Conservation (phyloP, 2,888 invertebrate species). For the Cephus sareptanus region DNA sequence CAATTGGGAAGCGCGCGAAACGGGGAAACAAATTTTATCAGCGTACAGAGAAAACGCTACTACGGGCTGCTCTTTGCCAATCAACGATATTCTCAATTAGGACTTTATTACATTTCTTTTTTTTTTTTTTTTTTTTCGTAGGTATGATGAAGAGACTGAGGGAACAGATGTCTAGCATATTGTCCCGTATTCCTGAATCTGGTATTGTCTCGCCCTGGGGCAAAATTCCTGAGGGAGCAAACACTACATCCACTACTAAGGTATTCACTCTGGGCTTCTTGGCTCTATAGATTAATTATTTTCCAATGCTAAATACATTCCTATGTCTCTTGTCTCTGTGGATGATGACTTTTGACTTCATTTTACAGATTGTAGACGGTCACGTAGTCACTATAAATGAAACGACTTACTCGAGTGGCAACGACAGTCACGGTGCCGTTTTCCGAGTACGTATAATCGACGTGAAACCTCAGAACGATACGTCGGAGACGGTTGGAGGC, state of each 20-base stretch:
- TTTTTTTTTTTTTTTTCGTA: conserved; percentile 33
- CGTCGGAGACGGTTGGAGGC: conserved; percentile 11
- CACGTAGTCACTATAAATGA: conserved; percentile 70
- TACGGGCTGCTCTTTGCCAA: not conserved
- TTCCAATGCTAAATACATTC: not conserved
- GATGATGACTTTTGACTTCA: conserved; percentile 1
- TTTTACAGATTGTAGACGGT: conserved; percentile 67
- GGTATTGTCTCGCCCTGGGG: conserved; percentile 35
- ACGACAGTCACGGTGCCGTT: conserved; percentile 58
- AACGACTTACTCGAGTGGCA: conserved; percentile 67
- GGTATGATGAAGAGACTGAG: conserved; percentile 43
- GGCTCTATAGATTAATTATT: not conserved
- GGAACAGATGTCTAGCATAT: conserved; percentile 39
- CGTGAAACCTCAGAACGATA: conserved; percentile 62
- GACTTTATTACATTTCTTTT: not conserved
- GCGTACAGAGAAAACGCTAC: not conserved
- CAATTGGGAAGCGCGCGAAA: not conserved
- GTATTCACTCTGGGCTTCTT: conserved; percentile 32
- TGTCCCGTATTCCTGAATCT: conserved; percentile 33
- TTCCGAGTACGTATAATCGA: conserved; percentile 67
- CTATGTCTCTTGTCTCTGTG: not conserved
- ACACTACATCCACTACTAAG: conserved; percentile 59
- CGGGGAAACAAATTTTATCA: not conserved
- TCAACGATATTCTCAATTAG: not conserved
- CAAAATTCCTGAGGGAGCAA: conserved; percentile 55